Base-by-base conservation (phyloP, 1,140 invertebrate species). In the Trichonephila clavata region DNA sequence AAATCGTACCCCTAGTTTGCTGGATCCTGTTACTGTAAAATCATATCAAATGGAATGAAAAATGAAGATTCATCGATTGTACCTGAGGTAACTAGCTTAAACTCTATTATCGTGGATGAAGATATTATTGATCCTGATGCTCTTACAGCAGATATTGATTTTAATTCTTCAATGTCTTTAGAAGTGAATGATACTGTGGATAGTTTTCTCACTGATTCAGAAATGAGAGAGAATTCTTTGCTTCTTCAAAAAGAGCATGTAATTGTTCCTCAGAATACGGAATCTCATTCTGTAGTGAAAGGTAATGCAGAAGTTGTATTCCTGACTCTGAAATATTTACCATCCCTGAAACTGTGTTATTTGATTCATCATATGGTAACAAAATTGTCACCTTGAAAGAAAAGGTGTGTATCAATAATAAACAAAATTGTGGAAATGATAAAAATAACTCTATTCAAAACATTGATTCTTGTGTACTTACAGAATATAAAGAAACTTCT, bases 281-380 rank as follows among this genome's bases (percentile, higher is more conserved):
- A 57, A 7, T 10, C 13, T 24, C 1, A 57, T 59, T 57, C n/a
- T 32, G n/a, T 8, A 27, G 20, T 8, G 18, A 24, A 84, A 84
- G 27, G 5, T 57, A 77, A 71, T n/a, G 13, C 43, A 18, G 63
- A 68, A 71, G 3, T 89, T 18, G 21, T 71, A 18, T 27, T 60
- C 50, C 50, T 18, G 83, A 92, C 21, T 43, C 91, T 92, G 81
- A 92, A 60, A 59, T 86, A 60, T 71, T 92, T 18, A 71, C 61
- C 21, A 86, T 92, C 59, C 91, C 91, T 59, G 91, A 92, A 77
- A 92, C 91, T 71, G 91, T 71, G 63, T 59, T 65, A 20, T 86
- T 92, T 59, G 91, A 63, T 24, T 24, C 71, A 57, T 21, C 27
- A 63, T 18, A 80, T 14, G 39, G 59, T 7, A 86, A 60, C 20